phyloP scores from a whole-genome alignment of 2,113 vertebrate species.

The Colaptes auratus region DNA sequence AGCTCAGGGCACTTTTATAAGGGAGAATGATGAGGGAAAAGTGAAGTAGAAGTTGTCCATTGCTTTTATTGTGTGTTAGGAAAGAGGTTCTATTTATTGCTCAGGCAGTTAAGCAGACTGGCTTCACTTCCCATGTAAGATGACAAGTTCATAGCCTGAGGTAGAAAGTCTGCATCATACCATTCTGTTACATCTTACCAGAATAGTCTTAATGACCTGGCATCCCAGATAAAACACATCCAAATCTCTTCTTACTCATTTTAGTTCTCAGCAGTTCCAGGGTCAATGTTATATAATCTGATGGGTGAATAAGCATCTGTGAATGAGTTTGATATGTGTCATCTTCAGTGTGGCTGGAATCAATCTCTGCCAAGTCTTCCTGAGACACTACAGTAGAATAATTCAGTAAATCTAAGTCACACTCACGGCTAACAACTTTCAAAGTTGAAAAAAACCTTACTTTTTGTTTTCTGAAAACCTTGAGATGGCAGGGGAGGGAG shows the following conservation, averaged over 20 bases:
- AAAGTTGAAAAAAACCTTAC: constrained; percentile 44
- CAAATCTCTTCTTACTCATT: not conserved
- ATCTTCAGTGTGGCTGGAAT: constrained; percentile 22
- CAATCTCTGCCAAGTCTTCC: constrained; percentile 48
- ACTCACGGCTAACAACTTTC: constrained; percentile 21
- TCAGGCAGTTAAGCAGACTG: constrained; percentile 9
- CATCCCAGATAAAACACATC: constrained; percentile 19
- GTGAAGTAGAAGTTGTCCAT: not conserved
- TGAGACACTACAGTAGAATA: constrained; percentile 9
- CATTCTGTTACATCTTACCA: constrained; percentile 17
- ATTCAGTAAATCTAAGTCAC: constrained; percentile 43
- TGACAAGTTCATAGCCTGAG: constrained; percentile 51
- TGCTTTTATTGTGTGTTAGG: constrained; percentile 15
- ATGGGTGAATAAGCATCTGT: constrained; percentile 65
- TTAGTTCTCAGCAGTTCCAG: constrained; percentile 34
- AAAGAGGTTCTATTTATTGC: constrained; percentile 38
- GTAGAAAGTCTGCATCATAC: constrained; percentile 17
- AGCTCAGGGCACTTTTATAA: constrained; percentile 16
- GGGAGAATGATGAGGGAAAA: not conserved
- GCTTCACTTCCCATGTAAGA: not conserved
- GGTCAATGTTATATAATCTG: constrained; percentile 33
- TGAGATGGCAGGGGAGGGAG: constrained; percentile 25
- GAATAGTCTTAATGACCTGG: constrained; percentile 45
- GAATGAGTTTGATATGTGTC: constrained; percentile 64
- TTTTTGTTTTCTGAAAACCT: constrained; percentile 55